These are phyloP conservation scores for Yponomeuta evonymella DNA, from an alignment of 2,888 invertebrate species.

Conservation along the genomic window DNA sequence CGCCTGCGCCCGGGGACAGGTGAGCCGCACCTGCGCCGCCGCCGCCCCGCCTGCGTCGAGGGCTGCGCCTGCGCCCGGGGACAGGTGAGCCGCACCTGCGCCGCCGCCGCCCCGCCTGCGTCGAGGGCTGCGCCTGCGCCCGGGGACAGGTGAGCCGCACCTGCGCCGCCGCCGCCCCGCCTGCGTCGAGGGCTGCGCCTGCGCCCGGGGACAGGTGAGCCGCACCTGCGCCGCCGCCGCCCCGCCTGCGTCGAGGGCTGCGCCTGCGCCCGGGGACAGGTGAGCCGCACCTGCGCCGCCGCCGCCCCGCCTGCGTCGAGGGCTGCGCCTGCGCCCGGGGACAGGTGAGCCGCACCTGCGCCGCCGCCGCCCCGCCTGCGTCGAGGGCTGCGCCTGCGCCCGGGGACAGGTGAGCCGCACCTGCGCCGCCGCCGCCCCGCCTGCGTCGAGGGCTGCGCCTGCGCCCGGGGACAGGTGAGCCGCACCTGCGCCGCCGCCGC, in stretches of 20 bases:
- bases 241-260: slow-evolving; percentile 83
- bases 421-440: slow-evolving; percentile 27
- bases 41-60: slow-evolving; percentile 84
- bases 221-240: slow-evolving; percentile 35
- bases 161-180: slow-evolving; percentile 68
- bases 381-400: slow-evolving; percentile 87
- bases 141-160: slow-evolving; percentile 81
- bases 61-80: slow-evolving; percentile 93
- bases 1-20: slow-evolving; percentile 87
- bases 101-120: slow-evolving; percentile 67
- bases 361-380: slow-evolving; percentile 49
- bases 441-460: slow-evolving; percentile 89
- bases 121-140: slow-evolving; percentile 94
- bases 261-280: slow-evolving; percentile 74
- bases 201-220: slow-evolving; percentile 82
- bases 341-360: slow-evolving; percentile 75
- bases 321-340: too few species aligned
- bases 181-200: slow-evolving; percentile 82
- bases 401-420: slow-evolving; percentile 78
- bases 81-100: slow-evolving; percentile 75
- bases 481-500: too few species aligned
- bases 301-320: too few species aligned
- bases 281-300: not conserved
- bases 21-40: slow-evolving; percentile 60
- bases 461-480: slow-evolving; percentile 39